Conservation (phyloP, 2,797 vertebrate genomes). For the Alosa sapidissima region DNA sequence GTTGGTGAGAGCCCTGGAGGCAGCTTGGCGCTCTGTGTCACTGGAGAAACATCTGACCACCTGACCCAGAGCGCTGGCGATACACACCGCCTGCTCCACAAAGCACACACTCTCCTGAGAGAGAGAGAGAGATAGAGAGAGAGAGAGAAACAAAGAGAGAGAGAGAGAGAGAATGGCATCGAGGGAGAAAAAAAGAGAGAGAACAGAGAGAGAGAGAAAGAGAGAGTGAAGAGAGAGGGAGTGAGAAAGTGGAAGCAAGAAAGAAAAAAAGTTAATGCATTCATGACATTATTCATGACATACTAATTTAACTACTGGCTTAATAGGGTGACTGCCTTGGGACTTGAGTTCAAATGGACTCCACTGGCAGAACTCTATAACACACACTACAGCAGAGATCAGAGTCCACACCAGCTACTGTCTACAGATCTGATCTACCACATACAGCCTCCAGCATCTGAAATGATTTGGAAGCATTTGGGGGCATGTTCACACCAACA, state of each 20-base stretch:
- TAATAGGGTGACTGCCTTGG: not conserved
- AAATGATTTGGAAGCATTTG: not conserved
- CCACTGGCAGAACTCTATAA: not conserved
- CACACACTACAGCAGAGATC: not conserved
- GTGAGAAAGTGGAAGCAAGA: not conserved
- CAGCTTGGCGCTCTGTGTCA: conserved; percentile 61
- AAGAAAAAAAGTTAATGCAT: not conserved
- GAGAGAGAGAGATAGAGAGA: not conserved
- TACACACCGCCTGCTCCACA: conserved; percentile 72
- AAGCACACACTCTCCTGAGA: conserved; percentile 85
- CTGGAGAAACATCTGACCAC: conserved; percentile 76
- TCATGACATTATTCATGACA: not conserved
- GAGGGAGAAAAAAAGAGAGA: not conserved
- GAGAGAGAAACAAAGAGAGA: not conserved
- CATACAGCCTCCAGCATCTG: not conserved
- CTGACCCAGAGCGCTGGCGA: conserved; percentile 78
- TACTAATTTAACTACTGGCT: not conserved
- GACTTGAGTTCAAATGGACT: not conserved
- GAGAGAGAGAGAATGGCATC: not conserved
- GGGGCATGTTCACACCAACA: not conserved
- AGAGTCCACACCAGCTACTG: not conserved
- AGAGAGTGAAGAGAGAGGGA: not conserved
- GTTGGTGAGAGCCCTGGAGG: conserved; percentile 68
- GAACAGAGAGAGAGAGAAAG: not conserved
- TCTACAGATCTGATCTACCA: not conserved